Conservation (phyloP, 2,888 invertebrate genomes). For the Odontothrips loti region DNA sequence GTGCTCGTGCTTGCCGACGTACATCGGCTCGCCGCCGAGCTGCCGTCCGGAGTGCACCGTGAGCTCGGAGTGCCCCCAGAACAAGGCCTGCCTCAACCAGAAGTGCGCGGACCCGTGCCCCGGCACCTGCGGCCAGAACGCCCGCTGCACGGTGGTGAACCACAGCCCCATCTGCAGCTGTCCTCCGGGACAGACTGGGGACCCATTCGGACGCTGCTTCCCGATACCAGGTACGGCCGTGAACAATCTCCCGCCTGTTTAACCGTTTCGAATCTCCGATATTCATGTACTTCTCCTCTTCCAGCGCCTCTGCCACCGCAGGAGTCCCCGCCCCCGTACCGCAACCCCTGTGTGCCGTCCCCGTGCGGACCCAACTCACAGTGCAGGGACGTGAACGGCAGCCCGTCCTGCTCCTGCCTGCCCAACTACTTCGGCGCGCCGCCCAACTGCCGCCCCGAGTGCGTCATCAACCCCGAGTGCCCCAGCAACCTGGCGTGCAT, state of each 20-base stretch:
- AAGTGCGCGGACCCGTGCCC: slow-evolving; percentile 78
- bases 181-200: slow-evolving; percentile 67
- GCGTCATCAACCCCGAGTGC: slow-evolving; percentile 66
- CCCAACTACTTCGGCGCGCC: slow-evolving; percentile 63
- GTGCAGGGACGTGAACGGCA: slow-evolving; percentile 54
- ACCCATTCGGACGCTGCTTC: slow-evolving; percentile 73
- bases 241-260: not conserved
- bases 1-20: slow-evolving; percentile 73
- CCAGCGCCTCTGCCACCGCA: slow-evolving; percentile 40
- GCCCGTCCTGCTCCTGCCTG: slow-evolving; percentile 67
- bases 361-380: slow-evolving; percentile 63
- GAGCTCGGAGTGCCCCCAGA: slow-evolving; percentile 75
- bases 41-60: slow-evolving; percentile 79
- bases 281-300: slow-evolving; percentile 31
- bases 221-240: slow-evolving; percentile 38
- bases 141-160: slow-evolving; percentile 76
- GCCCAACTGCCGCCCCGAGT: slow-evolving; percentile 70
- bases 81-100: slow-evolving; percentile 72
- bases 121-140: slow-evolving; percentile 76
- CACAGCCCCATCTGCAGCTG: slow-evolving; percentile 85
- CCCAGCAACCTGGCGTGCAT: slow-evolving; percentile 66
- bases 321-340: slow-evolving; percentile 31
- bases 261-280: not conserved
- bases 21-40: slow-evolving; percentile 71
- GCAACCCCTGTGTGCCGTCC: slow-evolving; percentile 42